phyloP scores from a whole-genome alignment of 2,797 vertebrate genomes.

The Peromyscus eremicus region DNA sequence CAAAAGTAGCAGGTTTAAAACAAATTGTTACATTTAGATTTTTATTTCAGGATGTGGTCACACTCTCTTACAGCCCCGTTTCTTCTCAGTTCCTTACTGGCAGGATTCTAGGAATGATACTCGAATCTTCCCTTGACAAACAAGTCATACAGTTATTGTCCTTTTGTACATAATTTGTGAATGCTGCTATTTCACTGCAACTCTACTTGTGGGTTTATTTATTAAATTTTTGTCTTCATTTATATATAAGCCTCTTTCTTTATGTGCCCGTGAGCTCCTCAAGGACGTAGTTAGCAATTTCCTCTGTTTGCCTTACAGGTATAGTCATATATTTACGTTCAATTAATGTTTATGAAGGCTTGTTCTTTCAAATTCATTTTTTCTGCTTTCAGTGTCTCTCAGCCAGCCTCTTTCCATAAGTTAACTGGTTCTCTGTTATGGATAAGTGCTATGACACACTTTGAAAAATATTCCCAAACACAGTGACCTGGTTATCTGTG shows the following conservation, averaged over 20 bases:
- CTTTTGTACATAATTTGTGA: neutral
- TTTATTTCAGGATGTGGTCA: neutral
- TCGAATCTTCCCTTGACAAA: neutral
- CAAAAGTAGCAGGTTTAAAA: neutral
- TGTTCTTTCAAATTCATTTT: slow-evolving; percentile 13
- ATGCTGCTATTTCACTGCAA: neutral
- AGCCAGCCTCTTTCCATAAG: neutral
- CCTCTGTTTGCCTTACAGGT: neutral
- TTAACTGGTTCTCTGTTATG: neutral
- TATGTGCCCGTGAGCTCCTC: neutral
- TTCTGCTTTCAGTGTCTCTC: neutral
- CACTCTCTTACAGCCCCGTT: neutral
- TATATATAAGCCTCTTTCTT: neutral
- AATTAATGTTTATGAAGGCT: neutral
- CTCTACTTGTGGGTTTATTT: neutral
- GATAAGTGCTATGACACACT: neutral
- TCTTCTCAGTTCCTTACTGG: neutral
- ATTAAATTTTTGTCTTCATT: neutral
- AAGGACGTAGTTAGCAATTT: neutral
- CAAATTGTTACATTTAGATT: neutral
- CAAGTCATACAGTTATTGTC: neutral
- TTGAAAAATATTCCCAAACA: neutral
- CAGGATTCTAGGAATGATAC: neutral
- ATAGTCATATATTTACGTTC: neutral
- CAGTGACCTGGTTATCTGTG: neutral